Evolutionary conservation across 2,113 vertebrate species (phyloP).

Genomic region (Neomonachus schauinslandi): DNA sequence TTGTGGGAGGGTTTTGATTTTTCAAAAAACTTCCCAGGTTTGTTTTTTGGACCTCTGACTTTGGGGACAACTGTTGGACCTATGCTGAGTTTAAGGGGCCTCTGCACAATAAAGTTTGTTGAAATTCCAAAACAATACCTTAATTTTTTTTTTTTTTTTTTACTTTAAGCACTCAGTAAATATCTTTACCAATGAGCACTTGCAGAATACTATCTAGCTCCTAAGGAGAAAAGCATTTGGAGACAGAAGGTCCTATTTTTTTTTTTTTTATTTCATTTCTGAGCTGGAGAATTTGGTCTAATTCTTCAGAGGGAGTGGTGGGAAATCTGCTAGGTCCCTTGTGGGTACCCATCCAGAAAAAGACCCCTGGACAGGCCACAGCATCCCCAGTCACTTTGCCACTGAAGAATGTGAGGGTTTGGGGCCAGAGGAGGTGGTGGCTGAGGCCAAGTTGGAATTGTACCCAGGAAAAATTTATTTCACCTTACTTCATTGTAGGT

Average conservation of each 20-base stretch:
- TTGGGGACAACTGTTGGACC: conserved; percentile 51
- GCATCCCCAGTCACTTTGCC: not conserved
- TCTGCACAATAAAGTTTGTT: conserved; percentile 24
- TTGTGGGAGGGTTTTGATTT: not conserved
- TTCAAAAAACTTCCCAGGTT: not conserved
- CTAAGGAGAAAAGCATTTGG: conserved; percentile 13
- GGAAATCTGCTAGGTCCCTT: not conserved
- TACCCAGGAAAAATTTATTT: conserved; percentile 69
- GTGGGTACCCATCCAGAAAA: not conserved
- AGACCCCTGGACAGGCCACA: conserved; percentile 17
- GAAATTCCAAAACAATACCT: conserved; percentile 47
- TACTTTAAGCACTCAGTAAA: not conserved
- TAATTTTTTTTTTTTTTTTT: not conserved
- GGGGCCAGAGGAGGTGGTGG: not conserved
- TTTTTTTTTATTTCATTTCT: conserved; percentile 52
- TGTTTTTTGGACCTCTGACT: conserved; percentile 12
- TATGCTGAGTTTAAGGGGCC: not conserved
- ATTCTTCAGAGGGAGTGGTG: not conserved
- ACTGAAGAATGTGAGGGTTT: not conserved
- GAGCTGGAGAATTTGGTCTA: conserved; percentile 39
- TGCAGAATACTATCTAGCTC: not conserved
- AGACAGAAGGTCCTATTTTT: not conserved
- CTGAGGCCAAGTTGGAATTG: conserved; percentile 26
- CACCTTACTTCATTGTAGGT: conserved; percentile 65
- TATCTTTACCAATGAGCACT: not conserved